Evolutionary conservation across 2,113 vertebrate genomes (phyloP).

Genomic region (Sylvilagus bachmani): DNA sequence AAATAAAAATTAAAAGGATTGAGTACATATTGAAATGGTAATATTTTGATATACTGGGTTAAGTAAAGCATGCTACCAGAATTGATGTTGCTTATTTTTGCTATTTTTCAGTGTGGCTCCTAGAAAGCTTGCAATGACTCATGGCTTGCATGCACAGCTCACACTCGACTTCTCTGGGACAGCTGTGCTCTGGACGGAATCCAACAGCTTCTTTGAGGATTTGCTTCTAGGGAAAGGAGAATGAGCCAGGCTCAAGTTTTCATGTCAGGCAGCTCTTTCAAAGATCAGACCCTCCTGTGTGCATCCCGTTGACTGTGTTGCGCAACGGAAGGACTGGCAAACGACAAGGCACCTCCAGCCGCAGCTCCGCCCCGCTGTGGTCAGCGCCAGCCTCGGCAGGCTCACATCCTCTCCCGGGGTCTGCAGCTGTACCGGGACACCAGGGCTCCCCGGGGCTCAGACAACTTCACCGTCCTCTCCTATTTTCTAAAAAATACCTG

Average conservation of each 20-base stretch:
- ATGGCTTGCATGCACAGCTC: neutral
- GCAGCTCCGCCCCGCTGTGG: fast-evolving
- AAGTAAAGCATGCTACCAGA: conserved; percentile 6
- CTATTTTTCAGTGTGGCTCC: neutral
- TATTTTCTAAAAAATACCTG: too few species aligned
- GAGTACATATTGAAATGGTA: neutral
- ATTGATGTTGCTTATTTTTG: neutral
- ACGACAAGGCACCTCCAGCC: neutral
- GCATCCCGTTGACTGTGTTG: fast-evolving
- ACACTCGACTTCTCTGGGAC: neutral
- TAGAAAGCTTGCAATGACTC: neutral
- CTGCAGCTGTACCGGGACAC: neutral
- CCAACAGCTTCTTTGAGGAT: neutral
- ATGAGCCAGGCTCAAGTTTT: neutral
- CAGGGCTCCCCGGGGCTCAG: neutral
- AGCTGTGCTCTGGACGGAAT: neutral
- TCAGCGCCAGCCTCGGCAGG: fast-evolving
- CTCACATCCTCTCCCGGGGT: fast-evolving
- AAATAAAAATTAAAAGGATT: neutral
- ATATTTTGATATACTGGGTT: neutral
- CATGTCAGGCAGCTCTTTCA: neutral
- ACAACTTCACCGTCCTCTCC: fast-evolving
- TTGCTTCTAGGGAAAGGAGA: neutral
- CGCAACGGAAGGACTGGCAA: neutral
- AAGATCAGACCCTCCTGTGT: neutral